A percentile compares a stretch with the other conserved stretches of the same genome.
Conservation (phyloP, 1,140 invertebrate genomes). For the Holcopasites calliopsidis region DNA sequence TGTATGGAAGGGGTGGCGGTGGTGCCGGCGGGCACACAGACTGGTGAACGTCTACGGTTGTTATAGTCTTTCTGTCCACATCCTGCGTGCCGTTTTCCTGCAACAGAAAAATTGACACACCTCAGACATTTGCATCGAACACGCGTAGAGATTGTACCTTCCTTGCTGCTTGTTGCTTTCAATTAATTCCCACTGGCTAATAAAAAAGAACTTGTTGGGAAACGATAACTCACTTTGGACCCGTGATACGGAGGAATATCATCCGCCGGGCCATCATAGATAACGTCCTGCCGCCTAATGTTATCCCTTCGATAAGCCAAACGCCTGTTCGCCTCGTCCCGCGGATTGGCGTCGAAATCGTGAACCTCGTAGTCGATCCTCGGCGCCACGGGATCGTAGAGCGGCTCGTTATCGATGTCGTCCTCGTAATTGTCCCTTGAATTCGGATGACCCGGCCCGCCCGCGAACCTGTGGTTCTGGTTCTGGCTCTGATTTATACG, state of each 20-base stretch:
- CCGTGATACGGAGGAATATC: conserved; percentile 57
- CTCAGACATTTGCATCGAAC: too few relatives aligned
- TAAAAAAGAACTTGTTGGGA: neutral
- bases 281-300: conserved; percentile 63
- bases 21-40: conserved; percentile 74
- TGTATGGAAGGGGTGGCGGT: conserved; percentile 74
- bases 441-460: conserved; percentile 44
- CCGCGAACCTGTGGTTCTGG: conserved; percentile 49
- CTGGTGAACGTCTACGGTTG: conserved; percentile 77
- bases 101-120: conserved; percentile 5
- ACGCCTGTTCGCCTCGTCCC: conserved; percentile 73
- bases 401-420: conserved; percentile 73
- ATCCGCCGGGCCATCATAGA: conserved; percentile 66
- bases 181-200: neutral
- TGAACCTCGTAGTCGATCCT: conserved; percentile 75
- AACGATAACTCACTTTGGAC: conserved; percentile 48
- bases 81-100: conserved; percentile 69
- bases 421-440: conserved; percentile 64
- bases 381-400: conserved; percentile 76
- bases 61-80: conserved; percentile 73
- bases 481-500: conserved; percentile 74
- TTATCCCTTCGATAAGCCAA: conserved; percentile 72
- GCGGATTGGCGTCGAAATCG: conserved; percentile 77
- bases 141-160: too few relatives aligned
- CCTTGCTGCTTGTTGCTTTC: too few relatives aligned